Evolutionary conservation across 2,113 vertebrate genomes (phyloP), one percentile per base, ranked within the genome.

Genomic region (Sapajus apella): DNA sequence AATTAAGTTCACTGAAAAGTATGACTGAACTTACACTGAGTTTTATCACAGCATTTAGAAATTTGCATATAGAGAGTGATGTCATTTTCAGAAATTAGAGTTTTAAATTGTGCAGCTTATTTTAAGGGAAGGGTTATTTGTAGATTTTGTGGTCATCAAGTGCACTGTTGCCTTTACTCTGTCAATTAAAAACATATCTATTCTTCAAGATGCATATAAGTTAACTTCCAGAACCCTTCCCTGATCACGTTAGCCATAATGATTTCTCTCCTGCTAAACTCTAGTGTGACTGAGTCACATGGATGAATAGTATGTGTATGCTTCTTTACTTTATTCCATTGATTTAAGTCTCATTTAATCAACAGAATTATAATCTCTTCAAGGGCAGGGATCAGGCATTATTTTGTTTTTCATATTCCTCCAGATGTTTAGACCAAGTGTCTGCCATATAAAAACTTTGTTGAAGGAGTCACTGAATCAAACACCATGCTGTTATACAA

Each of bases 1-100:
- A 89, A 86, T 81, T 96, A 91, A 94, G 30, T 80, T 86, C 64
- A 91, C 14, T 87, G n/a, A 77, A 72, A 96, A 66, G 16, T 92
- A 25, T 66, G 20, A 96, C 20, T 56, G 43, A 93, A 70, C 14
- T 40, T 47, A 83, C 45, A 43, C 30, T 91, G 55, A 94, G 66
- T 81, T 92, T 96, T 80, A 75, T 58, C 72, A 6, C 3, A 47
- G 30, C 23, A 73, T 37, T 87, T 58, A 18, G 25, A 32, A 76
- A 70, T 87, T 75, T 87, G 23, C 56, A 84, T 37, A 84, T 35
- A 2, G 16, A 80, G 77, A 94, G 89, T 37, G 37, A 2, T 64
- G 12, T 12, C 50, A 55, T 94, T 93, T 75, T 68, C 18, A 82
- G 8, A 93, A 94, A 81, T 80, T 72, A 83, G 10, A 87, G 25